Evolutionary conservation across 2,888 invertebrate species (phyloP).

Genomic region (Eupithecia abbreviata): DNA sequence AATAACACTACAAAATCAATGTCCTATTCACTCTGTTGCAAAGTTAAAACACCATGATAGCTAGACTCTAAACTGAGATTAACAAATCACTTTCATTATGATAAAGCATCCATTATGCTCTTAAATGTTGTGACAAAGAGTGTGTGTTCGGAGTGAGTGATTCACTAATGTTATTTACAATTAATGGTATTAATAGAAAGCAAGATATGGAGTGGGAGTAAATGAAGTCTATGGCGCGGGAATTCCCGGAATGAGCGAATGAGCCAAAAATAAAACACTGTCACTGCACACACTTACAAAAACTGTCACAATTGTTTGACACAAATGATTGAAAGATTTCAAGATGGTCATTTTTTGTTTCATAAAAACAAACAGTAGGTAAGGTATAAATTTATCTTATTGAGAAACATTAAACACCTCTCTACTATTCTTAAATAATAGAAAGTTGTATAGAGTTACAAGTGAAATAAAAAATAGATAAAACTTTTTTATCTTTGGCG

Average conservation of each 20-base stretch:
- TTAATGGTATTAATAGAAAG: not conserved
- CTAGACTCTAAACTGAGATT: conserved; percentile 6
- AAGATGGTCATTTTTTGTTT: too few species aligned
- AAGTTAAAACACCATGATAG: not conserved
- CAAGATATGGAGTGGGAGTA: not conserved
- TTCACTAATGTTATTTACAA: not conserved
- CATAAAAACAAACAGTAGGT: too few species aligned
- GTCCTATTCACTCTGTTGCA: not conserved
- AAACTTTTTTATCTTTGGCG: too few species aligned
- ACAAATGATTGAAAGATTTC: not conserved
- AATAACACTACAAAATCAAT: not conserved
- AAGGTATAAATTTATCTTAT: not conserved
- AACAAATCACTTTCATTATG: conserved; percentile 12
- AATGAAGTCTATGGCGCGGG: not conserved
- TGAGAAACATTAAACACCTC: not conserved
- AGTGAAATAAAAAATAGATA: too few species aligned
- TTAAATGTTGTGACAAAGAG: not conserved
- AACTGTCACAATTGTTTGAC: not conserved
- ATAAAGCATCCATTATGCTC: not conserved
- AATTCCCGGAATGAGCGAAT: not conserved
- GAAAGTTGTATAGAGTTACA: too few species aligned
- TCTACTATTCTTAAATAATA: too few species aligned
- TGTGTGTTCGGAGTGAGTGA: not conserved
- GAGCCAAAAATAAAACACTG: not conserved
- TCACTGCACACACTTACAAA: too few species aligned